A percentile compares a stretch with the other conserved stretches of the same genome.
These are phyloP conservation scores for Trachemys scripta DNA, from an alignment of 2,113 vertebrate genomes.

Conservation along the genomic window DNA sequence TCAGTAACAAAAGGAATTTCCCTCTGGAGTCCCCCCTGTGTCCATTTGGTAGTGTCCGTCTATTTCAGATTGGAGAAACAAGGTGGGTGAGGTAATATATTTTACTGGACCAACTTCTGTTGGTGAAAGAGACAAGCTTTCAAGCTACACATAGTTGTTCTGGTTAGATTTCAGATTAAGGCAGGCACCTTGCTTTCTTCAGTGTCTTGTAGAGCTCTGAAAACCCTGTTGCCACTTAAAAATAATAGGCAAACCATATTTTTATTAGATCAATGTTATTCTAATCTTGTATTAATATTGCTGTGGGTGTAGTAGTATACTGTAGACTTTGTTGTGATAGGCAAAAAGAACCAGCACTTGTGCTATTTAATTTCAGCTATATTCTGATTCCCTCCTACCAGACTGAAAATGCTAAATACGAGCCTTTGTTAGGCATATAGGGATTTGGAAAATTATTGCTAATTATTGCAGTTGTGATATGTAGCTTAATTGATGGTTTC, in stretches of 20 bases:
- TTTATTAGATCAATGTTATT: not conserved
- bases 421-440: slow-evolving; percentile 69
- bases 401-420: slow-evolving; percentile 57
- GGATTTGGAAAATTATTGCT: slow-evolving; percentile 60
- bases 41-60: not conserved
- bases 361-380: slow-evolving; percentile 25
- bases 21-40: not conserved
- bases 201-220: not conserved
- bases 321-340: not conserved
- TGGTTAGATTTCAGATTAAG: not conserved
- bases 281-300: not conserved
- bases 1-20: not conserved
- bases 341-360: not conserved
- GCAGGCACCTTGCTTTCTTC: not conserved
- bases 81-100: not conserved
- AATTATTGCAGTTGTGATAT: slow-evolving; percentile 66
- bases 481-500: slow-evolving; percentile 16
- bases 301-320: not conserved
- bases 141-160: not conserved
- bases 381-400: slow-evolving; percentile 60
- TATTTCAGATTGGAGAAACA: not conserved
- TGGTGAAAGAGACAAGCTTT: not conserved
- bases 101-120: not conserved
- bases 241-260: not conserved
- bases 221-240: not conserved